Conservation (phyloP, 2,113 vertebrate species). For the Bufo bufo region DNA sequence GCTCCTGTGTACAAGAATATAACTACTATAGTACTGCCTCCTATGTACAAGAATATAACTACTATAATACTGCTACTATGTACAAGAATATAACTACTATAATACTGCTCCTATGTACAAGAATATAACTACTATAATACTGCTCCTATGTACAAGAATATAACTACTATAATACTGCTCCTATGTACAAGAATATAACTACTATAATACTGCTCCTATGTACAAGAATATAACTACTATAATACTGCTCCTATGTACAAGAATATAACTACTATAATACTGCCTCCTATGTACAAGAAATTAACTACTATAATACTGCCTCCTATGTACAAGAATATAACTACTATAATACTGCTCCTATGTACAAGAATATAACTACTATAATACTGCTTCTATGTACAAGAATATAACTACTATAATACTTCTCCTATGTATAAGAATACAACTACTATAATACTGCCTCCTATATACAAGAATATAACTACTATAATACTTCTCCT, state of each 20-base stretch:
- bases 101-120: neutral
- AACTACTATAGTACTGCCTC: neutral
- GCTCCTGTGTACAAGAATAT: neutral
- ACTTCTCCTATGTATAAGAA: neutral
- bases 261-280: constrained; percentile 1
- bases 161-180: too few relatives aligned
- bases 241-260: too few relatives aligned
- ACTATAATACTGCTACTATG: neutral
- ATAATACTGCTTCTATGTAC: neutral
- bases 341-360: neutral
- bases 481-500: neutral
- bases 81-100: neutral
- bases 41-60: constrained; percentile 5
- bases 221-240: too few relatives aligned
- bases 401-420: neutral
- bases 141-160: too few relatives aligned
- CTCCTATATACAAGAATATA: constrained; percentile 11
- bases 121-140: too few relatives aligned
- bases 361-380: neutral
- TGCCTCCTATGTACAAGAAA: neutral
- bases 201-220: too few relatives aligned
- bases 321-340: neutral
- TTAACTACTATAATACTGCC: neutral
- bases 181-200: too few relatives aligned
- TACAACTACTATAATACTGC: constrained; percentile 18